phyloP scores from a whole-genome alignment of 2,797 vertebrate genomes.

The Acridotheres tristis region DNA sequence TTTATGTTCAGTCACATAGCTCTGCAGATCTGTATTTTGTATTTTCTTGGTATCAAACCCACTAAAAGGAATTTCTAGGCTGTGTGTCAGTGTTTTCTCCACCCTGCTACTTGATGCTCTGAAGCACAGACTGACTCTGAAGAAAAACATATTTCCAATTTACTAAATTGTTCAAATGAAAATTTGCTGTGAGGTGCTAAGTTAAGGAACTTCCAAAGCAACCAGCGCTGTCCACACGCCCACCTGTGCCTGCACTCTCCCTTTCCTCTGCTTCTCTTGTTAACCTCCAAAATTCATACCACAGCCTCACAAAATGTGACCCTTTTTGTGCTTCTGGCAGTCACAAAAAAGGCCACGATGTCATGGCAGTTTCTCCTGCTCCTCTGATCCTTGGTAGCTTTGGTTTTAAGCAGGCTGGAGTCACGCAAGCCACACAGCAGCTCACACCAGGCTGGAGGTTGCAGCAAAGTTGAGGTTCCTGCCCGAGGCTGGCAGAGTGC shows the following conservation, averaged over 20 bases:
- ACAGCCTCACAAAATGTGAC: background rate
- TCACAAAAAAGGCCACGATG: background rate
- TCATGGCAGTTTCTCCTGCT: background rate
- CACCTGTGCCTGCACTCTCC: accelerated
- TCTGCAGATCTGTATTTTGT: slow-evolving; percentile 50
- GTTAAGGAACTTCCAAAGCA: background rate
- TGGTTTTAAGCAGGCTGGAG: slow-evolving; percentile 9
- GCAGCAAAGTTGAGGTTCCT: background rate
- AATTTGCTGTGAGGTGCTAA: slow-evolving; percentile 11
- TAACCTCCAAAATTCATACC: background rate
- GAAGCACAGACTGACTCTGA: slow-evolving; percentile 31
- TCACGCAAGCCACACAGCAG: background rate
- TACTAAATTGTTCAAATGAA: slow-evolving; percentile 37
- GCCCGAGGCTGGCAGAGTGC: background rate
- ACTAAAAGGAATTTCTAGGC: slow-evolving; percentile 26
- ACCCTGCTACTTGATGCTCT: background rate
- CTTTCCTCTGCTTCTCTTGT: background rate
- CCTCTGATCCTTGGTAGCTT: background rate
- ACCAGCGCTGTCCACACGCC: accelerated
- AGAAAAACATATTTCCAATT: slow-evolving; percentile 47
- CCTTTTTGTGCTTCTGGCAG: background rate
- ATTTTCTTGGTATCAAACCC: slow-evolving; percentile 52
- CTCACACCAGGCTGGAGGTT: background rate
- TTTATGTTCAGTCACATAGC: slow-evolving; percentile 61
- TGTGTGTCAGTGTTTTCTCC: slow-evolving; percentile 29